Conservation (phyloP, 2,888 invertebrate genomes). For the Coelopa pilipes region DNA sequence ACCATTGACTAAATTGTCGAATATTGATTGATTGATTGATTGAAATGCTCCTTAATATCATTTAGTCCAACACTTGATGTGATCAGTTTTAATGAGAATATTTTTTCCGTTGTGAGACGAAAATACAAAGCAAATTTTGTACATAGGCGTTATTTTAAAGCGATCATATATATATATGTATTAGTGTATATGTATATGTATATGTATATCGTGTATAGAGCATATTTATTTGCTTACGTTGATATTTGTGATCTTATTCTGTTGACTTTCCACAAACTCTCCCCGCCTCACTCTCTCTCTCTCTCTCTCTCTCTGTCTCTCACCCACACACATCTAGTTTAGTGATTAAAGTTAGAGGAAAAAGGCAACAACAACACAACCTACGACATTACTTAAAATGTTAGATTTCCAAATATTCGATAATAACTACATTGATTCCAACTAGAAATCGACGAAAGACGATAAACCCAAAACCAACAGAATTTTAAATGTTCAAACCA, state of each 20-base stretch:
- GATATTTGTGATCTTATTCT: slow-evolving; percentile 7
- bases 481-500: slow-evolving; percentile 29
- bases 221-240: slow-evolving; percentile 19
- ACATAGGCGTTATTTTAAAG: slow-evolving; percentile 1
- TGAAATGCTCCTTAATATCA: no score
- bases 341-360: neutral
- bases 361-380: neutral
- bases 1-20: neutral
- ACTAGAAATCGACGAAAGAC: neutral
- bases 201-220: neutral
- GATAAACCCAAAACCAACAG: neutral
- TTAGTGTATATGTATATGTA: neutral
- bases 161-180: neutral
- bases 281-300: neutral
- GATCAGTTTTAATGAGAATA: no score
- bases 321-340: no score
- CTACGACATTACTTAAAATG: neutral
- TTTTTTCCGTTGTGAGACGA: neutral
- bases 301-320: no score
- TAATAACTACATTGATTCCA: neutral
- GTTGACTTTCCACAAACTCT: neutral
- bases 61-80: no score
- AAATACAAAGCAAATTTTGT: slow-evolving; percentile 13
- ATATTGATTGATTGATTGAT: no score
- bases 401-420: slow-evolving; percentile 9